These are phyloP conservation scores for Aradus depressus DNA, from an alignment of 2,888 invertebrate species.

Conservation along the genomic window DNA sequence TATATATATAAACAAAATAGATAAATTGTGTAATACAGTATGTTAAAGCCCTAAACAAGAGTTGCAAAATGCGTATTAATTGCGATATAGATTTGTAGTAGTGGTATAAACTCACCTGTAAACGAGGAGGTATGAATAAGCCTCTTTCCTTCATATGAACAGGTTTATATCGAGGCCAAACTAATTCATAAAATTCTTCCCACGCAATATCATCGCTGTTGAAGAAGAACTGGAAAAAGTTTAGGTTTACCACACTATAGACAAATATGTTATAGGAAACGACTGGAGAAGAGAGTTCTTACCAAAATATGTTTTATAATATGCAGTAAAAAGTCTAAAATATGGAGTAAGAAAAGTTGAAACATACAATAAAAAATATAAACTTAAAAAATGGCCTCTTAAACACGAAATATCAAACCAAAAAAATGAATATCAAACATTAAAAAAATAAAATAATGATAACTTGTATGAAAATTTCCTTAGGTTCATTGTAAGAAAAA, in stretches of 20 bases:
- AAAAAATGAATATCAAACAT: conserved; percentile 6
- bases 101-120: conserved; percentile 7
- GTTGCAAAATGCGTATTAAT: not conserved
- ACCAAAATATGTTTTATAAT: too few species aligned
- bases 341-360: conserved; percentile 8
- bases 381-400: too few species aligned
- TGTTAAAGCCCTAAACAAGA: too few species aligned
- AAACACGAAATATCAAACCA: too few species aligned
- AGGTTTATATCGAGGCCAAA: conserved; percentile 72
- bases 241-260: too few species aligned
- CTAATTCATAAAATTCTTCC: conserved; percentile 53
- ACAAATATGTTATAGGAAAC: too few species aligned
- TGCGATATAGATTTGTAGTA: too few species aligned
- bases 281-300: too few species aligned
- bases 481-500: too few species aligned
- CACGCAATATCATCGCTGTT: conserved; percentile 51
- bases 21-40: not conserved
- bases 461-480: too few species aligned
- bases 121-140: conserved; percentile 47
- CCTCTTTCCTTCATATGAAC: conserved; percentile 65
- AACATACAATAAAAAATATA: too few species aligned
- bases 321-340: too few species aligned
- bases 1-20: not conserved
- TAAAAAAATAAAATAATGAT: not conserved
- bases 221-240: conserved; percentile 35